Conservation (phyloP, 2,888 invertebrate genomes). For the Drosophila prostipennis region DNA sequence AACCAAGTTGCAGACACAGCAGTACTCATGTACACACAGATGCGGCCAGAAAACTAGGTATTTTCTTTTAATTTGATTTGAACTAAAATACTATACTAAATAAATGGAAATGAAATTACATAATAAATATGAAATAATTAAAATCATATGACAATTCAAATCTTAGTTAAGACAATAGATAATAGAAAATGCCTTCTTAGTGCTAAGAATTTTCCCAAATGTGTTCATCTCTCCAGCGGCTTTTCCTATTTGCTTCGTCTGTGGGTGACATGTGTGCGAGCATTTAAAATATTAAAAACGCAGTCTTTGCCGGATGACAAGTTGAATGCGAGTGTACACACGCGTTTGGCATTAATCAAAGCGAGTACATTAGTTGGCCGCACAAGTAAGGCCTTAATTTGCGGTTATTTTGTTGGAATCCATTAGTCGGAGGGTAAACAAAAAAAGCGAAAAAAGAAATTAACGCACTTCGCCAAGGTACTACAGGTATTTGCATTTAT, state of each 20-base stretch:
- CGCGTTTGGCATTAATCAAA: conserved; percentile 39
- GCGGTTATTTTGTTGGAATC: conserved; percentile 23
- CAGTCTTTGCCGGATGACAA: conserved; percentile 46
- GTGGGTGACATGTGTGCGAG: conserved; percentile 41
- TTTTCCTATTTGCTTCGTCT: conserved; percentile 15
- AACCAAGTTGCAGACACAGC: conserved; percentile 34
- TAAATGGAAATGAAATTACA: too few relatives aligned
- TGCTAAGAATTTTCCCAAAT: neutral
- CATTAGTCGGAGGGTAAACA: conserved; percentile 32
- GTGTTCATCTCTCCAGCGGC: neutral
- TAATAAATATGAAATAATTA: too few relatives aligned
- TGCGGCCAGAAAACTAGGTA: neutral
- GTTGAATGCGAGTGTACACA: conserved; percentile 28
- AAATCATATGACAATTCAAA: too few relatives aligned
- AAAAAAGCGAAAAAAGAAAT: conserved; percentile 35
- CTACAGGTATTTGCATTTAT: conserved; percentile 5
- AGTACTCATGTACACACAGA: conserved; percentile 13
- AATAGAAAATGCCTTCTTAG: neutral
- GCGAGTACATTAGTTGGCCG: conserved; percentile 32
- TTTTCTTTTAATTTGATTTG: too few relatives aligned
- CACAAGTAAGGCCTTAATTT: conserved; percentile 27
- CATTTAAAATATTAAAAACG: conserved; percentile 69
- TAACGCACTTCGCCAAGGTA: conserved; percentile 11
- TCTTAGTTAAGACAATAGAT: too few relatives aligned
- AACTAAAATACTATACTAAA: too few relatives aligned